Evolutionary conservation across 2,113 vertebrate species (phyloP), one percentile per base, ranked within the genome.

Genomic region (Ia io): DNA sequence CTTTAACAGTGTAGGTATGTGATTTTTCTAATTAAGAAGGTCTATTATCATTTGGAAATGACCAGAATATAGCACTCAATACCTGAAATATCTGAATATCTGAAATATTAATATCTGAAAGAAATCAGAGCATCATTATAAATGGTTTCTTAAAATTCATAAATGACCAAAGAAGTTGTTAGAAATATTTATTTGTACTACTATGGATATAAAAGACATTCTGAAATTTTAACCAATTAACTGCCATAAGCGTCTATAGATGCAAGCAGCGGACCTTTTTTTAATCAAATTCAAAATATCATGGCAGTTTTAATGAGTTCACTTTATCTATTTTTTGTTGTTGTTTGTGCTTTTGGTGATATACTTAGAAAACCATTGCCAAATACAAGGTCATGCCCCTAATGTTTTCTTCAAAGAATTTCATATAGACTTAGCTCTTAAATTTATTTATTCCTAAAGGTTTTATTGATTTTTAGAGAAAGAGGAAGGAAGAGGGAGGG

Each of bases 141-240:
- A 25, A 42, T 84, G 69, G 12, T 80, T 65, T 91, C 74, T 86
- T 74, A 91, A 80, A 65, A 61, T 83, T 95, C 35, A 61, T 76
- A 83, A 56, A n/a, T 76, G 22, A 53, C 40, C 28, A 76, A 82
- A 65, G 20, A 89, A 84, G 49, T 80, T 93, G 37, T 37, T 93
- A 49, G 90, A 69, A 80, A 63, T 91, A 63, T 25, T 76, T 95
- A 32, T 82, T 93, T 84, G 14, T 87, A 49, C 12, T 30, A 40
- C 17, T 84, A 23, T 90, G 47, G 28, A 30, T 88, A n/a, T 83
- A 47, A 71, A 95, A 92, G n/a, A 91, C 77, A 92, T 3, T 90
- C 83, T 76, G n/a, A 74, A 10, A 59, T 78, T 95, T 83, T 90
- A 30, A 82, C 78, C 8, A 92, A 6, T 84, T 65, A 14, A 51